Percentiles rank a stretch among this genome's conserved stretches.
These are phyloP conservation scores for Myiagra hebetior DNA, from an alignment of 2,113 vertebrate species.

Conservation along the genomic window DNA sequence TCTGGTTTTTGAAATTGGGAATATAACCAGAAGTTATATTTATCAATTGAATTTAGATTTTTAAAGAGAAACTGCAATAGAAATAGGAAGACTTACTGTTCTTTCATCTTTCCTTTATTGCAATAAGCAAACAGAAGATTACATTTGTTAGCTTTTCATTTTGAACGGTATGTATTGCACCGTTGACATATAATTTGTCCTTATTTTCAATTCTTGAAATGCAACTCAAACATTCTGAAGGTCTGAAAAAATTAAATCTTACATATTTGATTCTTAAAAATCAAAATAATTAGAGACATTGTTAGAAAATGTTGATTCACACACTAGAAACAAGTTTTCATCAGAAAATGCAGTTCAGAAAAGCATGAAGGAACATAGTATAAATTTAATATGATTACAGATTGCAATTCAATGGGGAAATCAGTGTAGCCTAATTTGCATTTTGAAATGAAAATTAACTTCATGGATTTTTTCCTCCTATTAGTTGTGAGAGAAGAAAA, in stretches of 20 bases:
- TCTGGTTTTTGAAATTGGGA: not conserved
- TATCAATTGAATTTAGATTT: not conserved
- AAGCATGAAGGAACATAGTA: constrained; percentile 12
- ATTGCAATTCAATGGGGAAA: constrained; percentile 42
- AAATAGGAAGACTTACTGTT: not conserved
- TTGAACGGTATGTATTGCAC: not conserved
- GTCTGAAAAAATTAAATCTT: not conserved
- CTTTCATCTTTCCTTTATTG: not conserved
- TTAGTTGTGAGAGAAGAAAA: constrained; percentile 55
- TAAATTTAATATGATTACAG: constrained; percentile 59
- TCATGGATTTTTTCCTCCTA: constrained; percentile 49
- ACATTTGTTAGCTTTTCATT: not conserved
- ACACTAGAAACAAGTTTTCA: constrained; percentile 28
- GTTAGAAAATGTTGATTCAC: constrained; percentile 29
- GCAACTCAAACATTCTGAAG: not conserved
- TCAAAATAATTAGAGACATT: constrained; percentile 10
- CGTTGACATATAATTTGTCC: not conserved
- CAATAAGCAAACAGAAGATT: not conserved
- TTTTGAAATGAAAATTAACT: constrained; percentile 66
- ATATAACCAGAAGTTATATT: not conserved
- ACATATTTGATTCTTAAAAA: constrained; percentile 24
- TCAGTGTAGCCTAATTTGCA: constrained; percentile 41
- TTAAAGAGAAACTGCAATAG: not conserved
- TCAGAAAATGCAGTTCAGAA: constrained; percentile 23
- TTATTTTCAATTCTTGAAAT: constrained; percentile 18